These are phyloP conservation scores for Lasioglossum villosulum DNA, from an alignment of 2,888 invertebrate genomes.

Conservation along the genomic window DNA sequence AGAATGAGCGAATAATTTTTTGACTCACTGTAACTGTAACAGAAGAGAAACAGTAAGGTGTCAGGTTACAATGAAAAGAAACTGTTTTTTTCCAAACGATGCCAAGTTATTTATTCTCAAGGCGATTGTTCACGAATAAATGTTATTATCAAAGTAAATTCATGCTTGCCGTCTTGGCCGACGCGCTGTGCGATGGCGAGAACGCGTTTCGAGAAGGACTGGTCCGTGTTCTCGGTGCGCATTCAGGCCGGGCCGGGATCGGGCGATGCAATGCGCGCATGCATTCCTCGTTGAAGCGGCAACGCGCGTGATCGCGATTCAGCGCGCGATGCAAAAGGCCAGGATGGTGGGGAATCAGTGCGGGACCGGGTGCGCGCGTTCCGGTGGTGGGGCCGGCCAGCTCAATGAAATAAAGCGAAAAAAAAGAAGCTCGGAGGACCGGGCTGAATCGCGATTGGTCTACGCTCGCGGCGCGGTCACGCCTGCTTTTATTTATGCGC, in stretches of 20 bases:
- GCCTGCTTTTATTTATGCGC: conserved; percentile 77
- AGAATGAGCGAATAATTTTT: no score
- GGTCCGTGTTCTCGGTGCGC: conserved; percentile 42
- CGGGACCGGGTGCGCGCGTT: conserved; percentile 10
- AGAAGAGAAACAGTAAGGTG: no score
- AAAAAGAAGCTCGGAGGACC: conserved; percentile 60
- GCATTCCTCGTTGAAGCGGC: conserved; percentile 57
- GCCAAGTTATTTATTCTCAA: no score
- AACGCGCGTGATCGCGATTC: conserved; percentile 73
- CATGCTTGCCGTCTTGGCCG: no score
- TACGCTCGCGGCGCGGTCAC: conserved; percentile 72
- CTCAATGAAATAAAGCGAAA: conserved; percentile 64
- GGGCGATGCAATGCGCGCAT: conserved; percentile 52
- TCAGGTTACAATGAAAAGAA: no score
- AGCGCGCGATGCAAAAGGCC: conserved; percentile 19
- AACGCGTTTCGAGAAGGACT: neutral
- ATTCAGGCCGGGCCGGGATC: conserved; percentile 44
- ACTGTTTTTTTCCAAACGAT: no score
- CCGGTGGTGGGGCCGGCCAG: conserved; percentile 39
- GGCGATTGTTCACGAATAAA: no score
- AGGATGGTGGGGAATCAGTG: conserved; percentile 55
- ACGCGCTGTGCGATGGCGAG: conserved; percentile 34
- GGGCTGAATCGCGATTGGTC: conserved; percentile 76
- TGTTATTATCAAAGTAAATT: no score
- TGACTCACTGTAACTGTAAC: no score